Evolutionary conservation across 2,797 vertebrate species (phyloP), one percentile per base, ranked within the genome.

Genomic region (Mormyrus hasselquistii): DNA sequence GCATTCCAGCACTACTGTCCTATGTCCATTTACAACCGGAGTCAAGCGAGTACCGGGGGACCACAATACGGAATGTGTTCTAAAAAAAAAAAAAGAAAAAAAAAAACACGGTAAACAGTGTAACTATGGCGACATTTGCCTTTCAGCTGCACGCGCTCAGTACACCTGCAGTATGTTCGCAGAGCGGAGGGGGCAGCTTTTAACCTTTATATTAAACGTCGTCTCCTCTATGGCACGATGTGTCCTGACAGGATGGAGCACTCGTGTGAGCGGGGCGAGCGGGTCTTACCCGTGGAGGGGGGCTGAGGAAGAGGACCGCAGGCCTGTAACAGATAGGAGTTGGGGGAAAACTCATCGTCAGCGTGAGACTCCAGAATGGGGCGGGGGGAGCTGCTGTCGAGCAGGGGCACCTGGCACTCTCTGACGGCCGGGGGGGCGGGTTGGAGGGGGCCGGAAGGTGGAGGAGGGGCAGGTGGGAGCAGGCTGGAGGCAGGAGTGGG

Each of bases 301-400:
- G 96, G 91, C 93, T 95, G 96, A 92, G 96, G 95, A 90, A 96
- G 95, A 92, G 96, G 95, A 93, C 96, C 94, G 93, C 96, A 96
- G 93, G 96, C 96, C 94, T 96, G 96, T 91, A 97, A 95, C 90
- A 97, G 95, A 91, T 97, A 97, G 89, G 97, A 96, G 91, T 97
- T 97, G 87, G 96, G 96, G 92, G 96, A 97, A 95, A 97, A 97
- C 92, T 97, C 97, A 93, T 97, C 97, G 41, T 97, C 97, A 0
- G 96, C 95, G 84, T 97, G 97, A 94, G 96, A 96, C 92, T 97
- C 97, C 96, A 97, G 96, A 94, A 97, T 97, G 93, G 96, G 95
- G 95, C 97, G 97, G 93, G 97, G 96, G 92, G 96, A 95, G 91
- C 96, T 96, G 95, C 96, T 97, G 95, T 97, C 97, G 96, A 97